These are phyloP conservation scores for Tetramorium simillimum DNA, from an alignment of 1,140 invertebrate genomes.

Conservation along the genomic window DNA sequence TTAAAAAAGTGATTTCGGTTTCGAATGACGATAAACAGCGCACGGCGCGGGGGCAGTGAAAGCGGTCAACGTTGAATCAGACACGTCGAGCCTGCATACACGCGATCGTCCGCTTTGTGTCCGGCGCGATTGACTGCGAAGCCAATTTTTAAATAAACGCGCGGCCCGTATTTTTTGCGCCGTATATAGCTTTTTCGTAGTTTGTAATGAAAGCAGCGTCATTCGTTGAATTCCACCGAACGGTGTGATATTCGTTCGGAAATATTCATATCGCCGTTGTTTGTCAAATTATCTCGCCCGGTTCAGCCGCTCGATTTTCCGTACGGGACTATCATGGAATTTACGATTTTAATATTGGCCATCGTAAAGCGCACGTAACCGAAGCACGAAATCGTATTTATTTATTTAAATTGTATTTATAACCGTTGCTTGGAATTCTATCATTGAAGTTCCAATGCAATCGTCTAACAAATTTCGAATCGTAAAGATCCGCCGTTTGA, in stretches of 20 bases:
- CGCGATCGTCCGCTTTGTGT: background rate
- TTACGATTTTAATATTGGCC: background rate
- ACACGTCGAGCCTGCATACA: background rate
- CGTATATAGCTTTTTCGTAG: background rate
- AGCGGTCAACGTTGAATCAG: constrained; percentile 43
- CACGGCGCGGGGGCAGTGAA: constrained; percentile 34
- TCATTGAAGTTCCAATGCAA: background rate
- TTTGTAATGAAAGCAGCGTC: constrained; percentile 18
- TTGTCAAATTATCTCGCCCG: background rate
- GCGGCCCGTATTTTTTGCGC: constrained; percentile 14
- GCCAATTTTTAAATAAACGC: constrained; percentile 49
- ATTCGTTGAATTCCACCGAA: background rate
- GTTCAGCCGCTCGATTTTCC: background rate
- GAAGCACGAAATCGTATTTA: background rate
- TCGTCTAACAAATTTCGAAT: background rate
- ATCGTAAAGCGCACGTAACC: background rate
- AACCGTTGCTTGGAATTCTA: background rate
- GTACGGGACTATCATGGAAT: background rate
- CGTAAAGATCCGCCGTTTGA: background rate
- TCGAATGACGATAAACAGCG: constrained; percentile 19
- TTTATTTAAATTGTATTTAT: constrained; percentile 15
- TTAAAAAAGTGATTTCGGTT: constrained; percentile 43
- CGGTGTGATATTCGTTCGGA: background rate
- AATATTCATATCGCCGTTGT: constrained; percentile 4
- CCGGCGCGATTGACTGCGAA: constrained; percentile 32